These are phyloP conservation scores for Tragelaphus imberbis DNA, from an alignment of 2,113 vertebrate species.

Conservation along the genomic window DNA sequence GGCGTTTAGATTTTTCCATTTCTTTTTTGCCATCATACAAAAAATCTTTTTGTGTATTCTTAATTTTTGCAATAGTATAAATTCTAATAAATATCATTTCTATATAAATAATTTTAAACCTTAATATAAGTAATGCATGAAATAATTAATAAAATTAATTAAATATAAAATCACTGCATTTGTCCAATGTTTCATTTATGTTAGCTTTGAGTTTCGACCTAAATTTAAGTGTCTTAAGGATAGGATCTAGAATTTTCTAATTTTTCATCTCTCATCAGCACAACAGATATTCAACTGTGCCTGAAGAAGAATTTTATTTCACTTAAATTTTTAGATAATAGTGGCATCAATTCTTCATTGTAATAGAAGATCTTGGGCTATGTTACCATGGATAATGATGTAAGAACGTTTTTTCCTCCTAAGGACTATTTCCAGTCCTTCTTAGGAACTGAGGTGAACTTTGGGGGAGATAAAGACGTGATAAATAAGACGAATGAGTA, in stretches of 20 bases:
- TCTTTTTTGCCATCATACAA: neutral
- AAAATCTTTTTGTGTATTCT: neutral
- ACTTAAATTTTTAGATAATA: neutral
- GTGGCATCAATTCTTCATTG: neutral
- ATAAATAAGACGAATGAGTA: neutral
- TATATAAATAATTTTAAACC: neutral
- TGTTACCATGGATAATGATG: neutral
- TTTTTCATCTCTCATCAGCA: neutral
- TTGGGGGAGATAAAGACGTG: neutral
- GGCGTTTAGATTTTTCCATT: neutral
- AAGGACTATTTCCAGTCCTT: neutral
- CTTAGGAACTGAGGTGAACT: neutral
- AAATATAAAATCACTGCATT: neutral
- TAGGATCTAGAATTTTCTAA: neutral
- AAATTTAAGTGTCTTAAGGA: conserved; percentile 7
- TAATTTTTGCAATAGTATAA: neutral
- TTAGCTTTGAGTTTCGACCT: neutral
- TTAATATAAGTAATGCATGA: neutral
- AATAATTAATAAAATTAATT: conserved; percentile 11
- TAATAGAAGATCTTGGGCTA: neutral
- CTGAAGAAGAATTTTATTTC: neutral
- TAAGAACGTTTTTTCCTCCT: neutral
- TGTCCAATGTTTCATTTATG: neutral
- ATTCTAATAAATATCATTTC: neutral
- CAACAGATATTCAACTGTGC: neutral